phyloP scores from a whole-genome alignment of 2,113 vertebrate species.

The Calyptomena viridis region DNA sequence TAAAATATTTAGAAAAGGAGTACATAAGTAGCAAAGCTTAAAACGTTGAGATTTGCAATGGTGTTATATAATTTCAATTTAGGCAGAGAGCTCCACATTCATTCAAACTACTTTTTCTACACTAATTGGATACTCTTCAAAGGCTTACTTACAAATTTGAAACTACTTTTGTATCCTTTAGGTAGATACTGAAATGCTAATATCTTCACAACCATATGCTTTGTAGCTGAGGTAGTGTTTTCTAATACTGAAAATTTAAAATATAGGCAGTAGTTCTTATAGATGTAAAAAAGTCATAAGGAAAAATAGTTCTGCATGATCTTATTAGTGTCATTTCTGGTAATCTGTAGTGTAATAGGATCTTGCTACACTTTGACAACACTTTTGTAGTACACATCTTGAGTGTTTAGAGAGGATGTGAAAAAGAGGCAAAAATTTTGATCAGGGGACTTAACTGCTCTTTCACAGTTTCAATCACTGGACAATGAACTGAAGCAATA shows the following conservation, averaged over 20 bases:
- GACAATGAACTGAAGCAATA: not conserved
- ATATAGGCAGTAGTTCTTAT: not conserved
- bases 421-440: not conserved
- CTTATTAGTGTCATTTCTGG: not conserved
- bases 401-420: not conserved
- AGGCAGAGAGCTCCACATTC: not conserved
- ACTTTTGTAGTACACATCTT: not conserved
- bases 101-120: conserved; percentile 19
- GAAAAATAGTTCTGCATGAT: not conserved
- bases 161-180: conserved; percentile 32
- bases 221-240: not conserved
- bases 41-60: conserved; percentile 17
- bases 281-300: not conserved
- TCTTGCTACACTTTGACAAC: not conserved
- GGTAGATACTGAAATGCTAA: conserved; percentile 45
- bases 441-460: not conserved
- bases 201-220: conserved; percentile 15
- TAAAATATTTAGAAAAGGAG: conserved; percentile 3
- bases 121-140: conserved; percentile 65
- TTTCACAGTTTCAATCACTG: not conserved
- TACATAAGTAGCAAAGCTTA: conserved; percentile 13
- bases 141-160: conserved; percentile 64
- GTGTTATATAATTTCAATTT: conserved; percentile 10
- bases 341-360: not conserved
- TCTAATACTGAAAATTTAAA: not conserved